phyloP scores from a whole-genome alignment of 2,113 vertebrate genomes.

The Hyperopisus bebe region DNA sequence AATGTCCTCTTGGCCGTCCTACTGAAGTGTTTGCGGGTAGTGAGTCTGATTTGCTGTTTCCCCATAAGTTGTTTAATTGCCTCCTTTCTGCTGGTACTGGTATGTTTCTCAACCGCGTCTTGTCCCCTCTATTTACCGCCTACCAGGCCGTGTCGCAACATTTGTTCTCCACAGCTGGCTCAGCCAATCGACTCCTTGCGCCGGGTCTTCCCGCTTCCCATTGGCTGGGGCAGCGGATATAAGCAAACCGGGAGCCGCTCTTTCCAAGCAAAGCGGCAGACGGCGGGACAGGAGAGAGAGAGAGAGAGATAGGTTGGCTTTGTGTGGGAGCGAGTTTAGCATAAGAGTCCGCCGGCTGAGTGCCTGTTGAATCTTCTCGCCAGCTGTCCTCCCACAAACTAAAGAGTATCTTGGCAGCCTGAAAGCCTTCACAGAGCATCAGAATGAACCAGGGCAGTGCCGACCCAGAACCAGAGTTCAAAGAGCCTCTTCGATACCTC shows the following conservation, averaged over 20 bases:
- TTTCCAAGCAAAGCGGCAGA: conserved; percentile 34
- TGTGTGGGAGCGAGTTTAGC: background rate
- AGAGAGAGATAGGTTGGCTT: conserved; percentile 15
- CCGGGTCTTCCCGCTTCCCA: conserved; percentile 48
- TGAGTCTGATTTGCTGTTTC: background rate
- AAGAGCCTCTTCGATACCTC: conserved; percentile 64
- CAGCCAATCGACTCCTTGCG: conserved; percentile 55
- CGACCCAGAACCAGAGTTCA: conserved; percentile 56
- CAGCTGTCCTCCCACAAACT: background rate
- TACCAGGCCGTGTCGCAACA: background rate
- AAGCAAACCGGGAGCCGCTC: conserved; percentile 43
- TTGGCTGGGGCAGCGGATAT: conserved; percentile 59
- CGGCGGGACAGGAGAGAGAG: conserved; percentile 41
- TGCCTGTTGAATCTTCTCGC: conserved; percentile 32
- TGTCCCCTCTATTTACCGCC: background rate
- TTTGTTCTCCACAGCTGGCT: conserved; percentile 17
- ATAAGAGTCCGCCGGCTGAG: conserved; percentile 5
- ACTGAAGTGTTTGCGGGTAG: background rate
- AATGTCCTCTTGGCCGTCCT: background rate
- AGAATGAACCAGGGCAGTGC: conserved; percentile 66
- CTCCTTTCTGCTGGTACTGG: background rate
- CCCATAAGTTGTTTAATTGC: background rate
- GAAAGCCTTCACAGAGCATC: conserved; percentile 40
- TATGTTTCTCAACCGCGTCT: background rate
- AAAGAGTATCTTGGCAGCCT: background rate